phyloP scores from a whole-genome alignment of 2,113 vertebrate species.

The Sinocyclocheilus grahami region DNA sequence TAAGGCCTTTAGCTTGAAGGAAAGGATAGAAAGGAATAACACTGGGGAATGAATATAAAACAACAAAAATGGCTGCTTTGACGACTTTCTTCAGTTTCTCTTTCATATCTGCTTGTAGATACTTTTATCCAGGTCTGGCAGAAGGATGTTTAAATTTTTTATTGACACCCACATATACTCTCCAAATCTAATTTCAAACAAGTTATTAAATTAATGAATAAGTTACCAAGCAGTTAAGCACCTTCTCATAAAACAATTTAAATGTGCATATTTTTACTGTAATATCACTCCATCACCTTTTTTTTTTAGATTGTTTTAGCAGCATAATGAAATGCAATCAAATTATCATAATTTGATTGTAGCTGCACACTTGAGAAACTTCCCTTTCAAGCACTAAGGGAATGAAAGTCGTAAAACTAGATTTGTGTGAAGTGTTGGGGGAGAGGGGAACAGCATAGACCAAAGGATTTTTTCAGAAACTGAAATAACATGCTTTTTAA shows the following conservation, averaged over 20 bases:
- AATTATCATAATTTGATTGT: background rate
- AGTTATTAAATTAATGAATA: no score
- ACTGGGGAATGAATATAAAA: constrained; percentile 23
- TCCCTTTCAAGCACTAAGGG: background rate
- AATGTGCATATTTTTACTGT: background rate
- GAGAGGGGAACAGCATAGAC: background rate
- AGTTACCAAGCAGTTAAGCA: background rate
- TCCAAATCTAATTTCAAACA: no score
- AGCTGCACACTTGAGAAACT: background rate
- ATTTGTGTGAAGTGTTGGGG: background rate
- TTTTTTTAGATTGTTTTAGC: background rate
- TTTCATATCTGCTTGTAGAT: constrained; percentile 12
- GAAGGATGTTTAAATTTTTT: background rate
- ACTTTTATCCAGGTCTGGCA: background rate
- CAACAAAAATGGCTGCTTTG: constrained; percentile 13
- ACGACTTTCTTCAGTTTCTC: background rate
- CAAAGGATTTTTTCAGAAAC: background rate
- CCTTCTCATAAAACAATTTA: background rate
- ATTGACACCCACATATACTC: no score
- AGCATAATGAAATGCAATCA: background rate
- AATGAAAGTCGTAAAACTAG: constrained; percentile 5
- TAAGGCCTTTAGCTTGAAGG: constrained; percentile 38
- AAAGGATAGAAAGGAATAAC: constrained; percentile 9
- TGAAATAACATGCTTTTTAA: background rate
- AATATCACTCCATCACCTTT: background rate